Percentiles rank a stretch among this genome's conserved stretches.
Conservation (phyloP, 1,140 invertebrate species). For the Andricus grossulariae region DNA sequence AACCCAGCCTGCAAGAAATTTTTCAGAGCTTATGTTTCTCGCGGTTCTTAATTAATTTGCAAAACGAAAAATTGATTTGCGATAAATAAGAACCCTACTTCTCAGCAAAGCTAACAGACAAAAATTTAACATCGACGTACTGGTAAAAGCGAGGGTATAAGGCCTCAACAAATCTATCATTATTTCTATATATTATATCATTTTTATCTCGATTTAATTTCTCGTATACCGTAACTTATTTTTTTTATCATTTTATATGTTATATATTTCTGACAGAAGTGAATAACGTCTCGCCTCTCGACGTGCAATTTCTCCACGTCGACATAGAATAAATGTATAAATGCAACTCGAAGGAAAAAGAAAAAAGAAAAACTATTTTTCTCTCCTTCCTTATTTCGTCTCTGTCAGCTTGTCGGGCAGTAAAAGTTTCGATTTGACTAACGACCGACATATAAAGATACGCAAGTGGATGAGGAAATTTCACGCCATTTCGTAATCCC, state of each 20-base stretch:
- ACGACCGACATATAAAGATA: neutral
- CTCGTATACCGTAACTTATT: neutral
- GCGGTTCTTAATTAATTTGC: no score
- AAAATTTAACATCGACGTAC: no score
- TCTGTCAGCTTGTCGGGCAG: neutral
- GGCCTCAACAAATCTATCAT: no score
- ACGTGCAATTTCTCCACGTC: conserved; percentile 28
- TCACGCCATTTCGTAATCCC: neutral
- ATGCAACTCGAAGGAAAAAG: neutral
- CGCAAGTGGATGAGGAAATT: neutral
- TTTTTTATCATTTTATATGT: conserved; percentile 33
- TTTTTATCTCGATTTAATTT: conserved; percentile 1
- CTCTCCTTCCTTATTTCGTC: neutral
- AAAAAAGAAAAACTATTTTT: neutral
- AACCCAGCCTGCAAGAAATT: no score
- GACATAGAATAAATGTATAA: conserved; percentile 23
- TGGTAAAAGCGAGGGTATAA: no score
- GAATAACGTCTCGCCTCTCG: conserved; percentile 14
- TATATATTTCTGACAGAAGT: conserved; percentile 17
- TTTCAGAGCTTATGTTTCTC: no score
- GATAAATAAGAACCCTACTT: no score
- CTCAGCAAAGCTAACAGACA: no score
- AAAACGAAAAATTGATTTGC: no score
- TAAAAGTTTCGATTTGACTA: neutral
- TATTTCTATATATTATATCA: conserved; percentile 5